A percentile compares a stretch with the other conserved stretches of the same genome.
Evolutionary conservation across 2,797 vertebrate genomes (phyloP).

Genomic region (Tolypeutes matacus): DNA sequence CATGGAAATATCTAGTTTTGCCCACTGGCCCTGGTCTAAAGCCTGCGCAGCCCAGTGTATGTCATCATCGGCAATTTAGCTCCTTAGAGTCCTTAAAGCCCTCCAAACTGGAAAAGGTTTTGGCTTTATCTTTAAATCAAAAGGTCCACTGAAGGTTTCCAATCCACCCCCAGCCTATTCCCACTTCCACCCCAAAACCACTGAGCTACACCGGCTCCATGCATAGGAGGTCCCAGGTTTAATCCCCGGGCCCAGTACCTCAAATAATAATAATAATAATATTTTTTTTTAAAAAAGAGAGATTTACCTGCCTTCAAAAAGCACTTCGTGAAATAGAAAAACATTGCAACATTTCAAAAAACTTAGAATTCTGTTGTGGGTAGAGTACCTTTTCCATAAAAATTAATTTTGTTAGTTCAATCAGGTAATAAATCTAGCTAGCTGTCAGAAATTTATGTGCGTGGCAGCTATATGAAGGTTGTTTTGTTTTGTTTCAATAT

Average conservation of each 20-base stretch:
- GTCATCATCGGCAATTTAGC: background rate
- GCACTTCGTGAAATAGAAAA: conserved; percentile 25
- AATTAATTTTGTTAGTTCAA: conserved; percentile 47
- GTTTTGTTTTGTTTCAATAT: background rate
- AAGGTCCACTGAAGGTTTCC: background rate
- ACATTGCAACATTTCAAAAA: conserved; percentile 2
- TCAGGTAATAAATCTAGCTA: background rate
- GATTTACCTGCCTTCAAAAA: conserved; percentile 30
- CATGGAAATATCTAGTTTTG: background rate
- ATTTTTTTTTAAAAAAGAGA: no score
- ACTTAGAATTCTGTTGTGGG: background rate
- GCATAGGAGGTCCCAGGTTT: no score
- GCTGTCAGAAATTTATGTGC: background rate
- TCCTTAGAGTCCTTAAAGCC: background rate
- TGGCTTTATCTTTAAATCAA: background rate
- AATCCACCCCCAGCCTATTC: background rate
- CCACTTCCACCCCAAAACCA: no score
- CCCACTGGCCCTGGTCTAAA: background rate
- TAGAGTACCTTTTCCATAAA: background rate
- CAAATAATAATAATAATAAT: no score
- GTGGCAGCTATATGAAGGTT: background rate
- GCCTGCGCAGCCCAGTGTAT: background rate
- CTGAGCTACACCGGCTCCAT: no score
- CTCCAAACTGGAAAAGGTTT: background rate
- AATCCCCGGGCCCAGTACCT: no score